These are phyloP conservation scores for Thalassarche chlororhynchos DNA, from an alignment of 2,113 vertebrate species.

Conservation along the genomic window DNA sequence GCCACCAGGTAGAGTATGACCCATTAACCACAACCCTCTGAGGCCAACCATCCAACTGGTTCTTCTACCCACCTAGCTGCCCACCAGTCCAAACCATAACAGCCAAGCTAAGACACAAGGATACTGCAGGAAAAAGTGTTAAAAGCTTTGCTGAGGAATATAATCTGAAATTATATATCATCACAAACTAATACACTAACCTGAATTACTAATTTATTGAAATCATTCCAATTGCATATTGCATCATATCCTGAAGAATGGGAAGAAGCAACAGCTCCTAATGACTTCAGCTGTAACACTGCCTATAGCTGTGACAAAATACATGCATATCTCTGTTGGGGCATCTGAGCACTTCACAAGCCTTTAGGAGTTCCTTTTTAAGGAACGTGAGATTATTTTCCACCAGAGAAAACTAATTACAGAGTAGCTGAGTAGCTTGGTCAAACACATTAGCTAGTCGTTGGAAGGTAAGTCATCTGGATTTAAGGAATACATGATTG, in stretches of 20 bases:
- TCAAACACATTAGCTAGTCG: background rate
- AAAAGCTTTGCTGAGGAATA: background rate
- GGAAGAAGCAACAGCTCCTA: background rate
- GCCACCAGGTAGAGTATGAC: background rate
- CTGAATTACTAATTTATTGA: background rate
- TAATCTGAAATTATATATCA: background rate
- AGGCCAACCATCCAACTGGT: background rate
- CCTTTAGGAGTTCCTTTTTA: background rate
- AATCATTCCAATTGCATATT: background rate
- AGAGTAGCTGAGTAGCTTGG: background rate
- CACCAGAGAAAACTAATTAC: background rate
- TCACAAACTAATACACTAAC: background rate
- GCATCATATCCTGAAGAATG: background rate
- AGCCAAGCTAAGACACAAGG: background rate
- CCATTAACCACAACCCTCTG: background rate
- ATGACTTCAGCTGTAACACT: background rate
- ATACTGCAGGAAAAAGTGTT: background rate
- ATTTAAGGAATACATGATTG: background rate
- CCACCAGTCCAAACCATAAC: background rate
- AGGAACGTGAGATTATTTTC: background rate
- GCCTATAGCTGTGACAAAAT: background rate
- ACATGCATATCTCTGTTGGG: fast-evolving
- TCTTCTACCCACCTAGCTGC: background rate
- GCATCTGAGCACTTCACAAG: background rate
- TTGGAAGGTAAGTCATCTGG: background rate